Percentiles rank a stretch among this genome's conserved stretches.
Conservation (phyloP, 2,113 vertebrate genomes). For the Stigmatopora argus region DNA sequence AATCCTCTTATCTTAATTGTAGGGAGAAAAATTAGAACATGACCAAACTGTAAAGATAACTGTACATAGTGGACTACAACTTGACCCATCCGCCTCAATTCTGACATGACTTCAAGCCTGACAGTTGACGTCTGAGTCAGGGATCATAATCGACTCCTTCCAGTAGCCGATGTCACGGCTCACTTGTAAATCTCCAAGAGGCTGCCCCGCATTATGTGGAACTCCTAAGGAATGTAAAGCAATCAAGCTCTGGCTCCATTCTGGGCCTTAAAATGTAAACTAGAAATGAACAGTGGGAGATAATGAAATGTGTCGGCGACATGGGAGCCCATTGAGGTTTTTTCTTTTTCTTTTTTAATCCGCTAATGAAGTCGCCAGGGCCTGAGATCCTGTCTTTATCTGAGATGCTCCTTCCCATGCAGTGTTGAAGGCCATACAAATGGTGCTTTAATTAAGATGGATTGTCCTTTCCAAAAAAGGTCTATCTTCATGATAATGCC, state of each 20-base stretch:
- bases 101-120: not conserved
- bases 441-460: constrained; percentile 67
- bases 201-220: not conserved
- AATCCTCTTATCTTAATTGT: not conserved
- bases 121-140: not conserved
- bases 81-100: not conserved
- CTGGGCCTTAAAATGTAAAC: constrained; percentile 29
- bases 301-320: constrained; percentile 61
- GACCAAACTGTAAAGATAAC: not conserved
- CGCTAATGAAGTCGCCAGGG: constrained; percentile 55
- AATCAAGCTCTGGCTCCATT: not conserved
- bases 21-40: not conserved
- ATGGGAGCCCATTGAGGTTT: constrained; percentile 41
- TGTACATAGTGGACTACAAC: not conserved
- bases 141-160: not conserved
- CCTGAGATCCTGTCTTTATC: constrained; percentile 39
- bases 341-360: constrained; percentile 36
- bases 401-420: constrained; percentile 60
- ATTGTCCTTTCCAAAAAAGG: constrained; percentile 47
- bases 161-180: not conserved
- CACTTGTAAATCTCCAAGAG: not conserved
- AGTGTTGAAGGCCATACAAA: constrained; percentile 56
- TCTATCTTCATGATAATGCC: constrained; percentile 58
- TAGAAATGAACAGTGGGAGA: constrained; percentile 46
- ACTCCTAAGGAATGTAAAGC: constrained; percentile 4